These are phyloP conservation scores for Cromileptes altivelis DNA, from an alignment of 2,113 vertebrate species.

Conservation along the genomic window DNA sequence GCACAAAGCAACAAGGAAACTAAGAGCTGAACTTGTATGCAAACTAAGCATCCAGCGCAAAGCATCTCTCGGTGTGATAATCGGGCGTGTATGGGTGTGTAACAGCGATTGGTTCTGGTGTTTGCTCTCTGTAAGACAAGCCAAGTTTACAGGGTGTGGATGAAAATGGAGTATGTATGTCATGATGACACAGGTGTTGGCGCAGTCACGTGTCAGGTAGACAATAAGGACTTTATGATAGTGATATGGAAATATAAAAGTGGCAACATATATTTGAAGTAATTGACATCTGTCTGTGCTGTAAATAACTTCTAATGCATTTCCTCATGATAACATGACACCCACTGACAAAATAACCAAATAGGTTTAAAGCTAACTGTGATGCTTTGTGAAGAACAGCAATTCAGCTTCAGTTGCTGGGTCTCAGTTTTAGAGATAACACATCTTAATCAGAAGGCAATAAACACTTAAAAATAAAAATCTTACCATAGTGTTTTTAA, in stretches of 20 bases:
- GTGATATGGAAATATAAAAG: neutral
- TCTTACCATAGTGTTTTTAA: neutral
- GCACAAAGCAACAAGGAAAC: conserved; percentile 44
- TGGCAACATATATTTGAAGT: neutral
- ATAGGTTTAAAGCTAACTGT: neutral
- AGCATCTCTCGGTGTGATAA: neutral
- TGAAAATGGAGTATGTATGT: neutral
- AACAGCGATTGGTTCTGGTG: neutral
- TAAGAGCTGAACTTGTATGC: conserved; percentile 18
- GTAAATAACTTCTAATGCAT: neutral
- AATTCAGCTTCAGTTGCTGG: neutral
- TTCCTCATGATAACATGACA: neutral
- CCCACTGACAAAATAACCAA: neutral
- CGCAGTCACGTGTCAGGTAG: neutral
- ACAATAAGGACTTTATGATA: neutral
- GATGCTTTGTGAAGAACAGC: neutral
- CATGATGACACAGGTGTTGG: neutral
- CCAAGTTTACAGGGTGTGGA: conserved; percentile 12
- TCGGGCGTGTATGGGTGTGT: conserved; percentile 16
- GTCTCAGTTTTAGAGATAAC: neutral
- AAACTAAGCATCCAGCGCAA: conserved; percentile 8
- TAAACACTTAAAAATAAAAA: neutral
- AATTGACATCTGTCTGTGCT: neutral
- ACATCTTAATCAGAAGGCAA: neutral
- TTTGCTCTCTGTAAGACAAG: conserved; percentile 16